Conservation (phyloP, 2,888 invertebrate species). For the Petrolisthes manimaculis region DNA sequence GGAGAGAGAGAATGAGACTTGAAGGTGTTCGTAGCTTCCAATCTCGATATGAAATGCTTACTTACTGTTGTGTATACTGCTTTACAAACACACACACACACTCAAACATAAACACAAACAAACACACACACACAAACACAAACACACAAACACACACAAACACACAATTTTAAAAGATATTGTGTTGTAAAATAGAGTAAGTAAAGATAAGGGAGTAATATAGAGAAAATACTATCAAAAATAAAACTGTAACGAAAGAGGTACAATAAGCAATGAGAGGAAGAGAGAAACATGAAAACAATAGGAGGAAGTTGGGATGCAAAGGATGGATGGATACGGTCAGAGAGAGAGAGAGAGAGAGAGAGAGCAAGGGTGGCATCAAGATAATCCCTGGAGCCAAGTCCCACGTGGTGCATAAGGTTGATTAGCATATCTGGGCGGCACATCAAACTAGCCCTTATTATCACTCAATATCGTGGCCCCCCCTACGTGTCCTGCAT, state of each 20-base stretch:
- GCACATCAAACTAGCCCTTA: conserved; percentile 57
- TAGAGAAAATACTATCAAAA: neutral
- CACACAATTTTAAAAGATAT: too few relatives aligned
- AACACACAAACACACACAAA: neutral
- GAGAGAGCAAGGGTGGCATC: neutral
- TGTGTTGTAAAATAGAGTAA: neutral
- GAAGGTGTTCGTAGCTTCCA: too few relatives aligned
- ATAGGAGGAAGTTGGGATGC: neutral
- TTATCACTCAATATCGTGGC: conserved; percentile 52
- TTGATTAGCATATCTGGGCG: conserved; percentile 49
- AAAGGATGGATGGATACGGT: neutral
- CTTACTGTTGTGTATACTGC: too few relatives aligned
- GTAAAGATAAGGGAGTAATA: neutral
- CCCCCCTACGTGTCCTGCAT: conserved; percentile 53
- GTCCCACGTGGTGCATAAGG: conserved; percentile 16
- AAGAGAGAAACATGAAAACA: neutral
- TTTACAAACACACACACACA: conserved; percentile 6
- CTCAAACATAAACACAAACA: conserved; percentile 15
- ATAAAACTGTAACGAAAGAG: neutral
- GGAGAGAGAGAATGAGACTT: too few relatives aligned
- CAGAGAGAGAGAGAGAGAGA: neutral
- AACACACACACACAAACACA: neutral
- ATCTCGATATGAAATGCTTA: too few relatives aligned
- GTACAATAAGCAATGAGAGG: neutral
- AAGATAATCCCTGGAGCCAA: neutral